These are phyloP conservation scores for Eupeodes luniger DNA, from an alignment of 2,888 invertebrate genomes.

Conservation along the genomic window DNA sequence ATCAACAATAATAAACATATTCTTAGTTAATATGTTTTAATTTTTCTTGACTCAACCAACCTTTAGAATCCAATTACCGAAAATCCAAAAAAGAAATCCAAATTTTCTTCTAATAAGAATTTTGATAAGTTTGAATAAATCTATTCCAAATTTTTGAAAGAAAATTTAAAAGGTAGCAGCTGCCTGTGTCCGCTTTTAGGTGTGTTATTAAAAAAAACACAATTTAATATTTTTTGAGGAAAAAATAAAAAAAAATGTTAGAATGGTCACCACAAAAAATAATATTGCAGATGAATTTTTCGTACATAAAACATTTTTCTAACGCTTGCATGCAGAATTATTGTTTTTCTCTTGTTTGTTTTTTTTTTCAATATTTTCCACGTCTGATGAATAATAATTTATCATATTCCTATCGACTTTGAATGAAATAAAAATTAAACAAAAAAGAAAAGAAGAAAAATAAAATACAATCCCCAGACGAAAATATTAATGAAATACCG, in stretches of 20 bases:
- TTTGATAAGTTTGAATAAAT: too few species aligned
- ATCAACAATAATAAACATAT: too few species aligned
- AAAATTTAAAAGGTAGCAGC: too few species aligned
- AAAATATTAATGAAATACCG: constrained; percentile 75
- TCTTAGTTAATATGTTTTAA: too few species aligned
- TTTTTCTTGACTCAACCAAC: too few species aligned
- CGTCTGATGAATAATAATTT: constrained; percentile 63
- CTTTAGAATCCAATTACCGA: too few species aligned
- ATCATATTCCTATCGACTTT: constrained; percentile 11
- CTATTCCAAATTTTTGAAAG: too few species aligned
- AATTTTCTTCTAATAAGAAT: too few species aligned
- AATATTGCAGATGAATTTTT: constrained; percentile 51
- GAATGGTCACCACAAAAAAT: background rate
- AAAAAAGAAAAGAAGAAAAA: background rate
- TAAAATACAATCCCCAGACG: constrained; percentile 50
- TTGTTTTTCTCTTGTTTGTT: constrained; percentile 37
- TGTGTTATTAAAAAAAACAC: too few species aligned
- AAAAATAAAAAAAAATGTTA: background rate
- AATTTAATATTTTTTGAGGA: background rate
- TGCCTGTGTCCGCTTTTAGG: too few species aligned
- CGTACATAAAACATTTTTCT: constrained; percentile 66
- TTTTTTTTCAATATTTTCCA: constrained; percentile 8
- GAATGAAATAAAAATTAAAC: constrained; percentile 35
- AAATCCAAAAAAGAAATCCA: too few species aligned
- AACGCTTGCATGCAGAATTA: constrained; percentile 61